Conservation (phyloP, 2,888 invertebrate species). For the Pterostichus niger region DNA sequence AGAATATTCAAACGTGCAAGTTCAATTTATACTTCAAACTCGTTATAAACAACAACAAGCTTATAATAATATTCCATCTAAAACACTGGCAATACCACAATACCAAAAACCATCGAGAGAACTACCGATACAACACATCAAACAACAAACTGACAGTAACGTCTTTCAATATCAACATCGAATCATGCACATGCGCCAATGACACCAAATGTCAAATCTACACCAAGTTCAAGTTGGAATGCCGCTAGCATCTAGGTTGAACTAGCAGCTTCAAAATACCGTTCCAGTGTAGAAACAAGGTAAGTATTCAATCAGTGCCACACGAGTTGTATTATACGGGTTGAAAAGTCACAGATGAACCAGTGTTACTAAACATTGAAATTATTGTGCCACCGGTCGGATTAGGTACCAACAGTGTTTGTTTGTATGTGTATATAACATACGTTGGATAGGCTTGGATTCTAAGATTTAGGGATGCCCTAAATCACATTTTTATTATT, state of each 20-base stretch:
- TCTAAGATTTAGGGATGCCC: no score
- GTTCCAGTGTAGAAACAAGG: conserved; percentile 18
- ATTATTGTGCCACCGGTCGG: neutral
- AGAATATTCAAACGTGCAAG: conserved; percentile 23
- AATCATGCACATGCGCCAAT: conserved; percentile 13
- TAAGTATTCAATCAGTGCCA: conserved; percentile 21
- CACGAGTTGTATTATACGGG: conserved; percentile 7
- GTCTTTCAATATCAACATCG: neutral
- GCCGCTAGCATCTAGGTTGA: conserved; percentile 9
- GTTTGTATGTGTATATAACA: conserved; percentile 3
- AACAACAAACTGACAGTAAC: neutral
- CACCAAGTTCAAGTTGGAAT: conserved; percentile 9
- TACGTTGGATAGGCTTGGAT: neutral
- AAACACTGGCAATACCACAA: neutral
- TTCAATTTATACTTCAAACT: neutral
- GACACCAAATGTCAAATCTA: neutral
- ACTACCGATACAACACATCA: neutral
- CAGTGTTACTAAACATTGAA: neutral
- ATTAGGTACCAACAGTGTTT: neutral
- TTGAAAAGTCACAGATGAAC: conserved; percentile 6
- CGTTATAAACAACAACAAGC: conserved; percentile 11
- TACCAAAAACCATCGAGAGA: conserved; percentile 1
- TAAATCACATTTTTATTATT: neutral
- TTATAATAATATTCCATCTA: no score
- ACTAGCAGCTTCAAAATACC: neutral